These are phyloP conservation scores for Loris lydekkerianus DNA, from an alignment of 2,797 vertebrate species.

Conservation along the genomic window DNA sequence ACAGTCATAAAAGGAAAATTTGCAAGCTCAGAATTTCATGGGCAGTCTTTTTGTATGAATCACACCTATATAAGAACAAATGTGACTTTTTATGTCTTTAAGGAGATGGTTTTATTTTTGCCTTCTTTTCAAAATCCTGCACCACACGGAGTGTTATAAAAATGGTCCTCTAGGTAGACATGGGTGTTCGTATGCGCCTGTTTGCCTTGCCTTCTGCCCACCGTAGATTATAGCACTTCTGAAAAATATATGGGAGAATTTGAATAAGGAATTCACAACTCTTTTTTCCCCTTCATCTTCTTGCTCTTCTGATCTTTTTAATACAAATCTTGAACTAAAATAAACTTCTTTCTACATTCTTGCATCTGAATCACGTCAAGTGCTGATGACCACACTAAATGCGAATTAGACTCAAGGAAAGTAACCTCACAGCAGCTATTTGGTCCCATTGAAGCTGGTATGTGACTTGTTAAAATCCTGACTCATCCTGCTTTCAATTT, in stretches of 20 bases:
- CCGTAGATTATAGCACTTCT: background rate
- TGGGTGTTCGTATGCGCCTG: background rate
- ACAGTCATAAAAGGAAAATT: background rate
- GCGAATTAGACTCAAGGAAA: background rate
- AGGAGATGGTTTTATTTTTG: background rate
- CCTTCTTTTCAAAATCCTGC: background rate
- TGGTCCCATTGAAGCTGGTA: background rate
- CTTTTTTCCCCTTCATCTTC: background rate
- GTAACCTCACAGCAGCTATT: background rate
- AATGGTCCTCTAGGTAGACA: background rate
- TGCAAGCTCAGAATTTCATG: background rate
- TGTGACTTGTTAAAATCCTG: background rate
- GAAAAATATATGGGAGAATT: background rate
- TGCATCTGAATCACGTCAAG: background rate
- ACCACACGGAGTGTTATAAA: background rate
- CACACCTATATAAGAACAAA: background rate
- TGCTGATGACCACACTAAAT: background rate
- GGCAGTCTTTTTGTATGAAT: background rate
- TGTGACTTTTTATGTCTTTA: background rate
- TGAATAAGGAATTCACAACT: background rate
- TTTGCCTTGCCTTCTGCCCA: background rate
- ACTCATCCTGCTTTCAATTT: background rate
- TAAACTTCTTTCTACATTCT: background rate
- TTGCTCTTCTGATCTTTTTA: background rate
- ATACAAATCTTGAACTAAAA: constrained; percentile 1